Percentiles rank a stretch among this genome's conserved stretches.
Evolutionary conservation across 1,140 invertebrate genomes (phyloP).

Genomic region (Physella acuta): DNA sequence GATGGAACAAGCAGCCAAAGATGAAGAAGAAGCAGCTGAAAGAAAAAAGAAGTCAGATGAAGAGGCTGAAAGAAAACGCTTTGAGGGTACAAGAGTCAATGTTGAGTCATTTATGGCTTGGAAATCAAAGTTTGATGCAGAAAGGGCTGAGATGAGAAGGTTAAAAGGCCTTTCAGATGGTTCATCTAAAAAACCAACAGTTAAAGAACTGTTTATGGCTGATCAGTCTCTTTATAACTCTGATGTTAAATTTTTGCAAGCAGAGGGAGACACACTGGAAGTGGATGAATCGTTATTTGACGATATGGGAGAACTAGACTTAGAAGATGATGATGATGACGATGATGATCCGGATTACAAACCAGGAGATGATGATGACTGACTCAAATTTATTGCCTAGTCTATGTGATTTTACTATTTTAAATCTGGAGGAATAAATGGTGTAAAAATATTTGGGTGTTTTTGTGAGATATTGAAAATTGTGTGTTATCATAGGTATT

Average conservation of each 20-base stretch:
- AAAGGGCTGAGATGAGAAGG: slow-evolving; percentile 74
- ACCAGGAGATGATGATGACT: slow-evolving; percentile 14
- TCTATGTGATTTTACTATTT: no score
- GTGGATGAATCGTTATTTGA: slow-evolving; percentile 92
- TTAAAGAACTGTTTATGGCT: slow-evolving; percentile 86
- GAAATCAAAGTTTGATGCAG: slow-evolving; percentile 91
- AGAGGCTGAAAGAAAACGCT: slow-evolving; percentile 87
- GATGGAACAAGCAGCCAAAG: slow-evolving; percentile 72
- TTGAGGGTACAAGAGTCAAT: slow-evolving; percentile 92
- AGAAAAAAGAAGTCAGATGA: slow-evolving; percentile 84
- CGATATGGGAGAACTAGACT: slow-evolving; percentile 84
- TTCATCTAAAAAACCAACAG: slow-evolving; percentile 56
- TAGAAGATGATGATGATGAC: slow-evolving; percentile 69
- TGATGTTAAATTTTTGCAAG: slow-evolving; percentile 91
- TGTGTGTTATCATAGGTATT: no score
- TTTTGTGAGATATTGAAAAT: no score
- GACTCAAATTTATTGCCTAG: no score
- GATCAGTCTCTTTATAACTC: slow-evolving; percentile 92
- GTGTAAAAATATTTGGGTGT: no score
- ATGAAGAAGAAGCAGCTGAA: slow-evolving; percentile 72
- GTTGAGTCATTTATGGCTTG: slow-evolving; percentile 94
- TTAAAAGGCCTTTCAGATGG: slow-evolving; percentile 65
- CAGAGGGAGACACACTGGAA: slow-evolving; percentile 82
- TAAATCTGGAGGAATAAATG: no score
- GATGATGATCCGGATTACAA: slow-evolving; percentile 23